These are phyloP conservation scores for Aptenodytes forsteri DNA, from an alignment of 2,113 vertebrate species.

Conservation along the genomic window DNA sequence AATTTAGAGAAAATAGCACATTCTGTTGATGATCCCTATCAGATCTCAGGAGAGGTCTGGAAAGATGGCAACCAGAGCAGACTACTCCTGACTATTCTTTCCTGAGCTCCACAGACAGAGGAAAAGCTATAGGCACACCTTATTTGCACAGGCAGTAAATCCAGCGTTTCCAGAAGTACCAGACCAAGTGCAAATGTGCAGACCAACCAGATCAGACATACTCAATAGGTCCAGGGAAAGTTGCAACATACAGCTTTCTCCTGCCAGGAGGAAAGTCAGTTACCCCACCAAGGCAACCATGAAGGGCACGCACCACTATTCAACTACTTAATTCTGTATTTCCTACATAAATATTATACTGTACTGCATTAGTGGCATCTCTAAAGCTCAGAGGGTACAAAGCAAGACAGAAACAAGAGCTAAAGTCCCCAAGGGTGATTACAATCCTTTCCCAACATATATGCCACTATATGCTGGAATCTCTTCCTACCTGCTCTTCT, in stretches of 20 bases:
- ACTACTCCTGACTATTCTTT: not conserved
- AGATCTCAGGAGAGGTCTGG: not conserved
- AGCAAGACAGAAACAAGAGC: not conserved
- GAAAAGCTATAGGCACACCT: not conserved
- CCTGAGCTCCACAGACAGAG: not conserved
- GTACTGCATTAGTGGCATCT: not conserved
- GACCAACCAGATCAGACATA: not conserved
- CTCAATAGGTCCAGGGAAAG: not conserved
- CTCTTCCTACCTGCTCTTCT: constrained; percentile 10
- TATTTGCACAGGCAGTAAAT: constrained; percentile 35
- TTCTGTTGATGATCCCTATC: not conserved
- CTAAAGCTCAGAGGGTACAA: not conserved
- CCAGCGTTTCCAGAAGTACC: constrained; percentile 53
- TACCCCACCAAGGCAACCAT: not conserved
- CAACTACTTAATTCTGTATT: not conserved
- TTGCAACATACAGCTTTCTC: not conserved
- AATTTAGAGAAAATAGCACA: not conserved
- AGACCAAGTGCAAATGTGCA: constrained; percentile 16
- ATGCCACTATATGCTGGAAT: not conserved
- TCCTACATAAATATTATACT: not conserved
- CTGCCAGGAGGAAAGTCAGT: not conserved
- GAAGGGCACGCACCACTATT: not conserved
- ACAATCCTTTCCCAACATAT: not conserved
- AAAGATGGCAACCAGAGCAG: not conserved
- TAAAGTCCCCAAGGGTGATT: not conserved